These are phyloP conservation scores for Lepidothrix coronata DNA, from an alignment of 2,113 vertebrate species.

Conservation along the genomic window DNA sequence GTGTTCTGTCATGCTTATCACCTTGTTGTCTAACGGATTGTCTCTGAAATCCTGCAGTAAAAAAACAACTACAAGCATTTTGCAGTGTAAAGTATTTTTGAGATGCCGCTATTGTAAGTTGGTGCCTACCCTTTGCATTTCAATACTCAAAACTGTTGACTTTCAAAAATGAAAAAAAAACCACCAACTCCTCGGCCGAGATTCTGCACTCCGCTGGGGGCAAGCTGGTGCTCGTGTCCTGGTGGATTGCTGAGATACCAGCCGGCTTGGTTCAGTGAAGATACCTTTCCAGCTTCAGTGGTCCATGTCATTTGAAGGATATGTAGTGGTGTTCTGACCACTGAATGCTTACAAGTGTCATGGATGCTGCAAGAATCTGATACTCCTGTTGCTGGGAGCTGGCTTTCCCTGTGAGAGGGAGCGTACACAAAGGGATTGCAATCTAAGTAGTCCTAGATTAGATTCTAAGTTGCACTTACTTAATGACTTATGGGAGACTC, in stretches of 20 bases:
- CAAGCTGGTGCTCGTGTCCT: conserved; percentile 53
- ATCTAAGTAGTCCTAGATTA: conserved; percentile 1
- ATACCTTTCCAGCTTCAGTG: conserved; percentile 77
- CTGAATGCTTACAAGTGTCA: conserved; percentile 79
- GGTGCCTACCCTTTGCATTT: background rate
- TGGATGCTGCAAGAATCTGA: conserved; percentile 75
- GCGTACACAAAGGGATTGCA: background rate
- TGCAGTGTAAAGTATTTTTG: background rate
- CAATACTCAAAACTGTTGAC: conserved; percentile 35
- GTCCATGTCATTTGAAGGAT: conserved; percentile 79
- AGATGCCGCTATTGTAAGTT: background rate
- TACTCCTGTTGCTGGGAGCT: conserved; percentile 51
- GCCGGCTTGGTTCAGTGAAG: conserved; percentile 62
- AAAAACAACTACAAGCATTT: background rate
- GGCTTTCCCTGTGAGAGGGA: conserved; percentile 13
- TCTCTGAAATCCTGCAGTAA: background rate
- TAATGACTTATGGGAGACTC: background rate
- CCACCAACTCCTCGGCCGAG: background rate
- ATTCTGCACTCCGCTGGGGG: background rate
- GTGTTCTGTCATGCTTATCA: background rate
- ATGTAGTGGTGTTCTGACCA: conserved; percentile 77
- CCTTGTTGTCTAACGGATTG: background rate
- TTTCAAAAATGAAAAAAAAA: conserved; percentile 56
- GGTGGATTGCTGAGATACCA: conserved; percentile 72
- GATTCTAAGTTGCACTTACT: background rate